Evolutionary conservation across 2,113 vertebrate species (phyloP).

Genomic region (Ammodytes marinus): DNA sequence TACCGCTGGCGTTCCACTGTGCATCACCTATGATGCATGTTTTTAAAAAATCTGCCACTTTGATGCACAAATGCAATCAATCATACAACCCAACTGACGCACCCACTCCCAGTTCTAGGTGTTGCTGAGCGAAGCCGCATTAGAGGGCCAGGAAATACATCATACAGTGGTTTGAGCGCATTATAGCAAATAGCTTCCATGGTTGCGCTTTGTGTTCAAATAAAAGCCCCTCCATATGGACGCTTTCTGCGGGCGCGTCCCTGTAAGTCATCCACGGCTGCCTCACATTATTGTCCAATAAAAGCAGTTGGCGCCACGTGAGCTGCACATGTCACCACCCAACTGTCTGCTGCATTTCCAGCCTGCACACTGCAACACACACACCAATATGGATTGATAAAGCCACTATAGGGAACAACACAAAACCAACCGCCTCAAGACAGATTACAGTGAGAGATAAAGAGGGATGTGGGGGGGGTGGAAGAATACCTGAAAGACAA

Average conservation of each 20-base stretch:
- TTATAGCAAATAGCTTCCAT: conserved; percentile 13
- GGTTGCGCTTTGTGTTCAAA: conserved; percentile 32
- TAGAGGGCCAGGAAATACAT: conserved; percentile 44
- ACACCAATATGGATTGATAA: conserved; percentile 31
- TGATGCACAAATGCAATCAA: conserved; percentile 35
- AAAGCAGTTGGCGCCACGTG: conserved; percentile 69
- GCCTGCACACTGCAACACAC: conserved; percentile 20
- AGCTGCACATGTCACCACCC: conserved; percentile 55
- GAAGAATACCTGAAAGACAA: conserved; percentile 3
- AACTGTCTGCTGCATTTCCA: conserved; percentile 59
- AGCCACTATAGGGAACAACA: background rate
- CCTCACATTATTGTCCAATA: conserved; percentile 77
- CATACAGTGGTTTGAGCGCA: conserved; percentile 14
- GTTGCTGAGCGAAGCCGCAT: conserved; percentile 15
- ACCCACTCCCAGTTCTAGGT: conserved; percentile 37
- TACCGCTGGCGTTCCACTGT: conserved; percentile 15
- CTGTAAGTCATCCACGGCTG: conserved; percentile 71
- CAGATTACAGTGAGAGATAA: background rate
- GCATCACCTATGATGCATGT: conserved; percentile 23
- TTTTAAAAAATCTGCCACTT: conserved; percentile 30
- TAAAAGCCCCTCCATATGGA: conserved; percentile 52
- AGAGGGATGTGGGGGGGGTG: background rate
- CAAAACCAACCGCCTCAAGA: background rate
- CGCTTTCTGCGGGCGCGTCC: conserved; percentile 46
- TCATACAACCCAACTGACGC: conserved; percentile 31